Percentiles rank a stretch among this genome's conserved stretches.
Conservation (phyloP, 2,797 vertebrate genomes). For the Pseudomugil tenellus region DNA sequence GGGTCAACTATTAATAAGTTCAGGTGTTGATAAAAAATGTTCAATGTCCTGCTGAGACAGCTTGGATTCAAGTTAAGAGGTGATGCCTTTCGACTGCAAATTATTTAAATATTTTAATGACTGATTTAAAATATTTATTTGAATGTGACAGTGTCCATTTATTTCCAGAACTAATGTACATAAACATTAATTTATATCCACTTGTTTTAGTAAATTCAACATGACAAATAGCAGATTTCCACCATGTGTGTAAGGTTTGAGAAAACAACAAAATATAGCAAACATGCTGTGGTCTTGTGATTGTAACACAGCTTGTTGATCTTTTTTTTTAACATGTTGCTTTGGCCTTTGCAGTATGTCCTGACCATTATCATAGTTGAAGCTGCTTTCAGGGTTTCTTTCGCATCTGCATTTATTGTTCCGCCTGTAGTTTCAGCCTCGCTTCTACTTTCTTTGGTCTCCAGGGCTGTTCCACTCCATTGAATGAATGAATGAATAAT, state of each 20-base stretch:
- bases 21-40: not conserved
- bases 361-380: not conserved
- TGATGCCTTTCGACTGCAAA: too few relatives aligned
- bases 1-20: not conserved
- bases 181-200: not conserved
- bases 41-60: not conserved
- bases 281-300: constrained; percentile 40
- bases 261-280: not conserved
- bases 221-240: constrained; percentile 14
- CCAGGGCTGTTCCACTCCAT: constrained; percentile 44
- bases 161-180: not conserved
- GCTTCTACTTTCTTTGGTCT: constrained; percentile 26
- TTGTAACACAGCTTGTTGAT: constrained; percentile 23
- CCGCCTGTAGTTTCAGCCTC: constrained; percentile 32
- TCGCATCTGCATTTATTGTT: constrained; percentile 57
- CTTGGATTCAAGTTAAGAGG: not conserved
- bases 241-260: too few relatives aligned
- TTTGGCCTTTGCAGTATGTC: not conserved
- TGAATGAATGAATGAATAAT: constrained; percentile 73
- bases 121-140: too few relatives aligned
- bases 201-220: constrained; percentile 3
- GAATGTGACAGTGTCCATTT: not conserved
- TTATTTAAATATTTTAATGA: too few relatives aligned
- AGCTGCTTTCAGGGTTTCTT: constrained; percentile 18
- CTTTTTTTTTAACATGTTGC: constrained; percentile 5